A percentile compares a stretch with the other conserved stretches of the same genome.
These are phyloP conservation scores for Crypturellus undulatus DNA, from an alignment of 2,113 vertebrate genomes.

Conservation along the genomic window DNA sequence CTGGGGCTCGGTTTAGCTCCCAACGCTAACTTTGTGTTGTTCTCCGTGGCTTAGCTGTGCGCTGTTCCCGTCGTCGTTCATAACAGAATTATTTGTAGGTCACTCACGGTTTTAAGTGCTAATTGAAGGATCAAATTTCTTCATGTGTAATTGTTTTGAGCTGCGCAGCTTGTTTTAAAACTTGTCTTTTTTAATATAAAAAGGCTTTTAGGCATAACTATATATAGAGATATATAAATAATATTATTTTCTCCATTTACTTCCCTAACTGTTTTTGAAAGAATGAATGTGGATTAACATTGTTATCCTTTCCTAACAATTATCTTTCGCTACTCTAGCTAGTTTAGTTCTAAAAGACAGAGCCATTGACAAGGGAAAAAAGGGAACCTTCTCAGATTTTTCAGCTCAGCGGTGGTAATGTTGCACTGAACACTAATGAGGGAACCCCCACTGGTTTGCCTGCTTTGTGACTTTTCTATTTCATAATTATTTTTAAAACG, in stretches of 20 bases:
- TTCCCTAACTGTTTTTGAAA: conserved; percentile 84
- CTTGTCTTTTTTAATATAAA: conserved; percentile 44
- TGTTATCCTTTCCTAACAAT: conserved; percentile 86
- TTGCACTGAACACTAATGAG: conserved; percentile 88
- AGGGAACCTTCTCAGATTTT: conserved; percentile 84
- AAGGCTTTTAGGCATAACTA: conserved; percentile 53
- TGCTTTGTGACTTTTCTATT: conserved; percentile 90
- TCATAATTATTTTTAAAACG: conserved; percentile 91
- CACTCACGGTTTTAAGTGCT: conserved; percentile 79
- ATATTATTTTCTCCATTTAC: conserved; percentile 79
- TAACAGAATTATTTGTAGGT: conserved; percentile 73
- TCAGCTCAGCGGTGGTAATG: conserved; percentile 87
- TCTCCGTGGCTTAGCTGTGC: conserved; percentile 67
- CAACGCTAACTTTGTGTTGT: conserved; percentile 43
- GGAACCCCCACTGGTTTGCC: conserved; percentile 85
- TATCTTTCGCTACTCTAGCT: conserved; percentile 86
- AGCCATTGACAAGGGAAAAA: conserved; percentile 82
- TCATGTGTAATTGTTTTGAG: conserved; percentile 70
- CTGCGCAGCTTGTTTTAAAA: conserved; percentile 64
- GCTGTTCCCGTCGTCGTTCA: conserved; percentile 65
- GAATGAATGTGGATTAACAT: conserved; percentile 85
- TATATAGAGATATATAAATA: conserved; percentile 72
- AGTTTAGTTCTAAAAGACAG: conserved; percentile 86
- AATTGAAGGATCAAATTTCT: conserved; percentile 77
- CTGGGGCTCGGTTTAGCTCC: conserved; percentile 48